A percentile compares a stretch with the other conserved stretches of the same genome.
These are phyloP conservation scores for Siniperca chuatsi DNA, from an alignment of 2,113 vertebrate genomes.

Conservation along the genomic window DNA sequence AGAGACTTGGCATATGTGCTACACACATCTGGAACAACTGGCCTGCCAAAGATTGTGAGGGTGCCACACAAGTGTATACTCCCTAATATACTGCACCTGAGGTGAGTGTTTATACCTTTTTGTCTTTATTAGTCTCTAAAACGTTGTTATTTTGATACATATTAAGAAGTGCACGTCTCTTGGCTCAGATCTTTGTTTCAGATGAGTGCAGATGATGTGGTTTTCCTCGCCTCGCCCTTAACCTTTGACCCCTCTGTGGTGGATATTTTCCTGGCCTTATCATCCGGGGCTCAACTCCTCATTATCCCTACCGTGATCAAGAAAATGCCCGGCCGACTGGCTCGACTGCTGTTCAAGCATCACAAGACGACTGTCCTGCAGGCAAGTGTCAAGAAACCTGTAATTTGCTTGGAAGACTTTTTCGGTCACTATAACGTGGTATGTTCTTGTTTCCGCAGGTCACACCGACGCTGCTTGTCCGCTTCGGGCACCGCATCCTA, in stretches of 20 bases:
- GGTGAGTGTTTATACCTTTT: constrained; percentile 79
- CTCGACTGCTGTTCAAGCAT: constrained; percentile 85
- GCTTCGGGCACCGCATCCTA: constrained; percentile 87
- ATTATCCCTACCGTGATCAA: constrained; percentile 89
- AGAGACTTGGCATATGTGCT: constrained; percentile 88
- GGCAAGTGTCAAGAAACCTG: constrained; percentile 74
- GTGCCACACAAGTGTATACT: constrained; percentile 94
- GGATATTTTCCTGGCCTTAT: constrained; percentile 92
- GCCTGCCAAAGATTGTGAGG: constrained; percentile 91
- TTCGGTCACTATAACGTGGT: background rate
- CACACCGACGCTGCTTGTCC: constrained; percentile 91
- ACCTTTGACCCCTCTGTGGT: constrained; percentile 98
- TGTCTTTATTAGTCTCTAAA: background rate
- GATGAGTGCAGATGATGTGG: constrained; percentile 86
- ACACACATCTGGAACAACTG: constrained; percentile 97
- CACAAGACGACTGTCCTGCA: constrained; percentile 92
- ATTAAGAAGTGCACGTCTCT: constrained; percentile 18
- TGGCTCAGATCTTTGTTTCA: constrained; percentile 88
- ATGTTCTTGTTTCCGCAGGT: constrained; percentile 79
- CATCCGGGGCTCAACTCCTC: constrained; percentile 92
- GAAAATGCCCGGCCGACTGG: constrained; percentile 87
- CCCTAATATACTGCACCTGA: constrained; percentile 93
- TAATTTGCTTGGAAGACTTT: background rate
- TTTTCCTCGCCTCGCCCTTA: constrained; percentile 94
- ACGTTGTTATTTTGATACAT: background rate